Evolutionary conservation across 2,797 vertebrate genomes (phyloP).

Genomic region (Squalus acanthias): DNA sequence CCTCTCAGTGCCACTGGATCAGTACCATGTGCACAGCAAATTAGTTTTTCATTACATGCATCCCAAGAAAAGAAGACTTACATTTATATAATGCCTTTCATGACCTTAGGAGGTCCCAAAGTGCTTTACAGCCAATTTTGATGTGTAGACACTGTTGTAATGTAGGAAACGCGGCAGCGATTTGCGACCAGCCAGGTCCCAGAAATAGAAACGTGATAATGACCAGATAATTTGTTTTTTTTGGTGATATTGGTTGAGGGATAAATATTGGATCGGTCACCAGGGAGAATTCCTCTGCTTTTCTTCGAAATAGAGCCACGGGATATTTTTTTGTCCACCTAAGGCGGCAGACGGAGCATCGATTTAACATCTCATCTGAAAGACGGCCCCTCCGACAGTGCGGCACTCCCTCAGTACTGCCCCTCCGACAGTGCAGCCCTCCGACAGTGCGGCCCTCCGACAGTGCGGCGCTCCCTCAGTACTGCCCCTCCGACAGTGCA

Average conservation of each 20-base stretch:
- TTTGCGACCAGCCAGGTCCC: background rate
- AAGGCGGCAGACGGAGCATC: background rate
- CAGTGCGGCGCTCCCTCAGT: no score
- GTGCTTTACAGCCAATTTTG: background rate
- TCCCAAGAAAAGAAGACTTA: background rate
- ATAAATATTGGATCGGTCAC: background rate
- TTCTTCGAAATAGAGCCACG: background rate
- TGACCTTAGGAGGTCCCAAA: background rate
- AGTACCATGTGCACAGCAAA: background rate
- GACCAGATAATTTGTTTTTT: background rate
- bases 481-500: no score
- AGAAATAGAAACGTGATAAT: background rate
- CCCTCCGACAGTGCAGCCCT: no score
- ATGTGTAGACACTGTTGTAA: background rate
- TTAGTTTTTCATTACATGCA: slow-evolving; percentile 4
- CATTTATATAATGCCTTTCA: background rate
- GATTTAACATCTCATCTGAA: no score
- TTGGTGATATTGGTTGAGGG: background rate
- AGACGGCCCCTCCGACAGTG: background rate
- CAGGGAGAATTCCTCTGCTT: background rate
- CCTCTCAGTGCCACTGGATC: background rate
- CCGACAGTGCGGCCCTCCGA: no score
- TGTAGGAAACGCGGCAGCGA: background rate
- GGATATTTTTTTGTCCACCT: background rate
- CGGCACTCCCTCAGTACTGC: background rate